Conservation (phyloP, 1,140 invertebrate species). For the Ditylenchus dipsaci region DNA sequence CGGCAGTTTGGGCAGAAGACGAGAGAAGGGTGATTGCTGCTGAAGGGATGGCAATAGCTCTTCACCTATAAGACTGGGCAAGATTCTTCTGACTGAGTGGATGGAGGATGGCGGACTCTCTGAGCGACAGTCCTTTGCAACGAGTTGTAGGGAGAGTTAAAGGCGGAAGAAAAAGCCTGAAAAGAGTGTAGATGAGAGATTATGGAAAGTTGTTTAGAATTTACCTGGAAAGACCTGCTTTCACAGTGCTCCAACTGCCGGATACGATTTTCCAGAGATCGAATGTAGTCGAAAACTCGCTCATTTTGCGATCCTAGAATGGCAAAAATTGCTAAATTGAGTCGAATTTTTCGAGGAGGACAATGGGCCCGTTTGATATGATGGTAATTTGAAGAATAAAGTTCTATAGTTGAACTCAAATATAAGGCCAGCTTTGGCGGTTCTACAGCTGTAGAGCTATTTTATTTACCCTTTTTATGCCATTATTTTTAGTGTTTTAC, state of each 20-base stretch:
- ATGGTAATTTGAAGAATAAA: no score
- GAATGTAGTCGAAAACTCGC: constrained; percentile 17
- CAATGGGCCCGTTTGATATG: no score
- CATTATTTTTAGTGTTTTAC: no score
- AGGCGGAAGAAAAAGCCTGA: not conserved
- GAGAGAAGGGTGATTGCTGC: not conserved
- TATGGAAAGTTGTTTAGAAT: not conserved
- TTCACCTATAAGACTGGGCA: not conserved
- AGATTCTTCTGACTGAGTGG: not conserved
- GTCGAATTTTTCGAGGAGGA: not conserved
- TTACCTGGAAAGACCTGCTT: not conserved
- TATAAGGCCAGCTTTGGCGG: no score
- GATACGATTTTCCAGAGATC: constrained; percentile 16
- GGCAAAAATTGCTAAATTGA: no score
- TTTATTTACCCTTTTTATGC: no score
- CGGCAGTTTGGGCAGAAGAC: not conserved
- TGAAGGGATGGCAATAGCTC: not conserved
- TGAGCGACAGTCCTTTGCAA: not conserved
- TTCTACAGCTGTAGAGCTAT: no score
- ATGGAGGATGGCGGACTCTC: not conserved
- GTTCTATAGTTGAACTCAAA: no score
- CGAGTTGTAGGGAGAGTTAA: not conserved
- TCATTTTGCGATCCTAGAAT: constrained; percentile 8
- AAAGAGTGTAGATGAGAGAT: not conserved
- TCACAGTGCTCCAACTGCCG: constrained; percentile 12